phyloP scores from a whole-genome alignment of 2,797 vertebrate genomes.

The Gallinago solitaria region DNA sequence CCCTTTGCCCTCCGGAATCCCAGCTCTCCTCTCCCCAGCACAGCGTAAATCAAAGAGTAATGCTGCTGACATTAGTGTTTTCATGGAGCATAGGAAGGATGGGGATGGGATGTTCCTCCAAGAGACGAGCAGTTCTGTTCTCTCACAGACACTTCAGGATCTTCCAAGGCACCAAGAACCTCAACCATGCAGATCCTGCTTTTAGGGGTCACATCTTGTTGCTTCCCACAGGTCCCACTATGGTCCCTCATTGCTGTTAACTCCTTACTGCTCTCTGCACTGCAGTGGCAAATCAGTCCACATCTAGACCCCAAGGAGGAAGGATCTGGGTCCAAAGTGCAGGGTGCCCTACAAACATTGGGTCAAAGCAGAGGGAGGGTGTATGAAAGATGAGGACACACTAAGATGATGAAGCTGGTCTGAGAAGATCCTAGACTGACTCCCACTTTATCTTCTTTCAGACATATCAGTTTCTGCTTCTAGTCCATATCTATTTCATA shows the following conservation, averaged over 20 bases:
- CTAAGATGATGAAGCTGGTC: background rate
- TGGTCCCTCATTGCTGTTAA: background rate
- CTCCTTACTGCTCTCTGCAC: background rate
- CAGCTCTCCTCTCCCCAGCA: background rate
- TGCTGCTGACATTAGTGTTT: accelerated
- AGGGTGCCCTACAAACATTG: background rate
- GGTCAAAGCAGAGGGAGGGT: background rate
- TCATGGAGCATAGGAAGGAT: accelerated
- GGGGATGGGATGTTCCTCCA: background rate
- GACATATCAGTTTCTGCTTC: background rate
- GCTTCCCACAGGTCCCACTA: background rate
- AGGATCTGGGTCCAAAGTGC: background rate
- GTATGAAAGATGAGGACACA: background rate
- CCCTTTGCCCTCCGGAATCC: background rate
- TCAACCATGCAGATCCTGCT: background rate
- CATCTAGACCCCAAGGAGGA: background rate
- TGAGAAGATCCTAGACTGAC: background rate
- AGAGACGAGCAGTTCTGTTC: background rate
- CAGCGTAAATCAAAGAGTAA: background rate
- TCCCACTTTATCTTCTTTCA: background rate
- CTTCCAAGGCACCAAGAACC: background rate
- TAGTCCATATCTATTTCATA: background rate
- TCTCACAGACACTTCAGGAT: background rate
- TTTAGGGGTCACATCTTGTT: background rate
- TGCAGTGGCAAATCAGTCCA: background rate